Evolutionary conservation across 2,888 invertebrate species (phyloP), one percentile per base, ranked within the genome.

Genomic region (Aspidiotus rigidus): DNA sequence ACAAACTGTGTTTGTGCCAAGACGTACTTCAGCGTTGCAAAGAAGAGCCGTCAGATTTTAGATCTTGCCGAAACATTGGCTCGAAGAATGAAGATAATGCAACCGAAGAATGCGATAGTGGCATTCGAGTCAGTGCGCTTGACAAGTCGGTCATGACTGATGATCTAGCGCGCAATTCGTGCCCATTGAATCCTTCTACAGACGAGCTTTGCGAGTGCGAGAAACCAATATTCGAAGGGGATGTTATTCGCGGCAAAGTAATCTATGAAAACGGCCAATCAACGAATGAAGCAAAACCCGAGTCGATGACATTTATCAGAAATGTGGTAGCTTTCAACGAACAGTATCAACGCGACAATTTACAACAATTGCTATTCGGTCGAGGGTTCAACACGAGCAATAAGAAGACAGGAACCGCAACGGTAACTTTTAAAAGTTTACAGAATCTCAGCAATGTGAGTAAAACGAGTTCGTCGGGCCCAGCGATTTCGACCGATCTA

Each of bases 21-120:
- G 75, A 75, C 44, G 74, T 75, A 11, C 74, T 75, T 54, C 75
- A 75, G 63, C 74, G 74, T 13, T 15, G 53, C 54, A 40, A 17
- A 28, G 10, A 6, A 44, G 44, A 59, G 66, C n/a, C 66, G 2
- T 39, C 39, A 7, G 67, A 67, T 28, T 59, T 67, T 13, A 59
- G 44, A n/a, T 44, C 67, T 59, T 67, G 67, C 39, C n/a, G 56
- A 9, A 28, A 28, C 7, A 59, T 44, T 11, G 44, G 59, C 7
- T 40, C 67, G 7, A 53, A 59, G 17, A 60, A 49, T 13, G 60
- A 60, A 7, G 59, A 42, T 49, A 59, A 39, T 40, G 60, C 53
- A 28, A 44, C 60, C 1, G 72, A 73, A 7, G 75, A 75, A 1
- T 72, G 69, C 8, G 70, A 56, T 0, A 57, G 63, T 1, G 73